Percentiles rank a stretch among this genome's conserved stretches.
These are phyloP conservation scores for Dasypus novemcinctus DNA, from an alignment of 2,113 vertebrate species.

Conservation along the genomic window DNA sequence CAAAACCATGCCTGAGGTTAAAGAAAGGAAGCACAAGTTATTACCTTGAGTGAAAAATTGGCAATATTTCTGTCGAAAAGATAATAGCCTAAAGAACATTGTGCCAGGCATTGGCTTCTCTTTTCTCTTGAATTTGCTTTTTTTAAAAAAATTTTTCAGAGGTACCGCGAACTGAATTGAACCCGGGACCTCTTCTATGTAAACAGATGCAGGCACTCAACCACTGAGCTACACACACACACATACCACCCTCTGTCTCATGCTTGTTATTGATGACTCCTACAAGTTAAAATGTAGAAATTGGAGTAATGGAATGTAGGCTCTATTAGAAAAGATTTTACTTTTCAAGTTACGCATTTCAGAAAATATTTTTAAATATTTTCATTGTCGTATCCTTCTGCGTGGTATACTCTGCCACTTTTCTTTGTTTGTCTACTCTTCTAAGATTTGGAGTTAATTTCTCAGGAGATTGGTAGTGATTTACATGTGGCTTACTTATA, in stretches of 20 bases:
- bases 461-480: background rate
- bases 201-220: no score
- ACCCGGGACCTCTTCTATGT: no score
- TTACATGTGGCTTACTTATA: background rate
- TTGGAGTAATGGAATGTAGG: background rate
- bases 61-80: background rate
- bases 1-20: conserved; percentile 42
- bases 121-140: no score
- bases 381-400: background rate
- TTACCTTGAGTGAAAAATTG: conserved; percentile 33
- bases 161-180: background rate
- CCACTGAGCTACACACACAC: no score
- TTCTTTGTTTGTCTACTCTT: background rate
- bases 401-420: background rate
- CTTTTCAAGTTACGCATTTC: conserved; percentile 13
- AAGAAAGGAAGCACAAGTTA: conserved; percentile 25
- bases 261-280: background rate
- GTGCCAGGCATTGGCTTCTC: background rate
- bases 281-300: background rate
- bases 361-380: conserved; percentile 15
- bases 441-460: conserved; percentile 36
- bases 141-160: no score
- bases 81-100: background rate
- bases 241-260: no score
- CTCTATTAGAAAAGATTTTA: conserved; percentile 1